Evolutionary conservation across 2,888 invertebrate species (phyloP).

Genomic region (Polydrusus tereticollis): DNA sequence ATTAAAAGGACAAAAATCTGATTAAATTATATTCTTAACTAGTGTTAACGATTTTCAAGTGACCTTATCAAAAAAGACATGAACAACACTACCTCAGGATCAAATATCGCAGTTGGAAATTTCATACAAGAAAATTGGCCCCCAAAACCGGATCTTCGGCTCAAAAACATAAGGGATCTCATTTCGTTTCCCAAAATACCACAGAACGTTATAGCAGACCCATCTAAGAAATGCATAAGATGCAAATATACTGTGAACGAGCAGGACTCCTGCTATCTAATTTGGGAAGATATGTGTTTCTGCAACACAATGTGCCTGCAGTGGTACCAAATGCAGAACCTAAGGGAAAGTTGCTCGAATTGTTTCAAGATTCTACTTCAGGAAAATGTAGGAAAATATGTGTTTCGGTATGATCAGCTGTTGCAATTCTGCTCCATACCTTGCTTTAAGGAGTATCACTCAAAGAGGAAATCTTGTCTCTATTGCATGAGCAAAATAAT

Average conservation of each 20-base stretch:
- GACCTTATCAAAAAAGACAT: no score
- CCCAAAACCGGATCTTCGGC: background rate
- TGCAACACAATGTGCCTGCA: conserved; percentile 16
- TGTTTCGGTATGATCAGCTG: conserved; percentile 10
- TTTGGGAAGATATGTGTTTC: conserved; percentile 24
- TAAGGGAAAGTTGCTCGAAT: conserved; percentile 8
- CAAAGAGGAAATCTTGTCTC: conserved; percentile 12
- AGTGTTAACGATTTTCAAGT: background rate
- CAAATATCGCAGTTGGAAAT: background rate
- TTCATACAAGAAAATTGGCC: background rate
- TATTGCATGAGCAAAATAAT: conserved; percentile 18
- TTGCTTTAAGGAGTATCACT: conserved; percentile 1
- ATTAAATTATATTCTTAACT: background rate
- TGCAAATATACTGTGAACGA: conserved; percentile 10
- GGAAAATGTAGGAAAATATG: conserved; percentile 12
- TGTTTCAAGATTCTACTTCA: conserved; percentile 6
- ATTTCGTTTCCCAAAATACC: background rate
- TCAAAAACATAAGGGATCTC: background rate
- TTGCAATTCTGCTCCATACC: conserved; percentile 23
- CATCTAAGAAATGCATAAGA: background rate
- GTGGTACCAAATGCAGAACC: conserved; percentile 10
- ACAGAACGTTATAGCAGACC: background rate
- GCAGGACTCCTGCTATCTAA: conserved; percentile 16
- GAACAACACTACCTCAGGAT: background rate
- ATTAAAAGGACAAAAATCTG: background rate